Percentiles rank a stretch among this genome's conserved stretches.
Conservation (phyloP, 2,888 invertebrate genomes). For the Gerris lacustris region DNA sequence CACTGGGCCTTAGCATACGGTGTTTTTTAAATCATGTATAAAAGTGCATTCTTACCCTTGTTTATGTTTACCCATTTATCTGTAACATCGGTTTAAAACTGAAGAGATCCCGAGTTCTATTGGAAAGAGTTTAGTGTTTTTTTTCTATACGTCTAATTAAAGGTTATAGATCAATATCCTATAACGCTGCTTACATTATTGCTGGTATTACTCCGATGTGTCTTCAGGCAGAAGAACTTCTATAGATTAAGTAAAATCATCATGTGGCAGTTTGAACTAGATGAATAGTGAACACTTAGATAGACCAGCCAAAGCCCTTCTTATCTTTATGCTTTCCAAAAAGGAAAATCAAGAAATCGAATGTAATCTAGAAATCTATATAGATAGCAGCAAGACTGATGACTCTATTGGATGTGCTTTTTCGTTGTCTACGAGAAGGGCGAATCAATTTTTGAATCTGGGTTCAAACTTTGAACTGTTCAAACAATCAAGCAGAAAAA, state of each 20-base stretch:
- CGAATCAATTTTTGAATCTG: background rate
- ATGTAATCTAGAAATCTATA: background rate
- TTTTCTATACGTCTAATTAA: background rate
- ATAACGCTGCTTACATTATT: background rate
- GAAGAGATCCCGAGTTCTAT: background rate
- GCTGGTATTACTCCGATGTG: background rate
- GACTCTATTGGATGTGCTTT: background rate
- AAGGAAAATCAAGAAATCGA: too few species aligned
- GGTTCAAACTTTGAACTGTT: background rate
- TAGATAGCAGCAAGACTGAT: background rate
- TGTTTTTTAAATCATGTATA: background rate
- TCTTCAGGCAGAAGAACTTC: background rate
- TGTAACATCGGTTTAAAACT: background rate
- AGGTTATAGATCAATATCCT: background rate
- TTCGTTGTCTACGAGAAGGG: background rate
- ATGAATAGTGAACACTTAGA: too few species aligned
- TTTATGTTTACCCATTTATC: background rate
- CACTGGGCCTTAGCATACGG: background rate
- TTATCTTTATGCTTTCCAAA: too few species aligned
- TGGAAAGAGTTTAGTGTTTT: background rate
- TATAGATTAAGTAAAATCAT: too few species aligned
- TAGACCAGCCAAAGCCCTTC: too few species aligned
- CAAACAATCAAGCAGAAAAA: too few species aligned
- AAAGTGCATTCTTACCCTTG: background rate
- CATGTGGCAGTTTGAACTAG: too few species aligned